phyloP scores from a whole-genome alignment of 2,113 vertebrate genomes.

The Tauraco erythrolophus region DNA sequence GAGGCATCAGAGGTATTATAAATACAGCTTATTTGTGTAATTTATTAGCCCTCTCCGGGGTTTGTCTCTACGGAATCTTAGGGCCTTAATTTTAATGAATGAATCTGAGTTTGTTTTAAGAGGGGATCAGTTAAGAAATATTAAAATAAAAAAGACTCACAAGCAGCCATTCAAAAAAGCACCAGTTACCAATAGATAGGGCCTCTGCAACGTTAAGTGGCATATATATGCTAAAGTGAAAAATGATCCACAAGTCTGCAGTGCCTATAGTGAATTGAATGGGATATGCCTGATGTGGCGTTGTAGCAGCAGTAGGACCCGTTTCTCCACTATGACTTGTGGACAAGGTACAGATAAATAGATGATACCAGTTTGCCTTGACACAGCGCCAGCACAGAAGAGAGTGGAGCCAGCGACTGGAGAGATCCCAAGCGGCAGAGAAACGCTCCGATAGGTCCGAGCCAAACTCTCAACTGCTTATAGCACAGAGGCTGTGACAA shows the following conservation, averaged over 20 bases:
- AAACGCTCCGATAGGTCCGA: background rate
- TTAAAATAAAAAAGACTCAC: conserved; percentile 29
- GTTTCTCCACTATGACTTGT: background rate
- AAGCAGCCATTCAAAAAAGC: background rate
- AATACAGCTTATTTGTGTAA: conserved; percentile 70
- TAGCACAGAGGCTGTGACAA: background rate
- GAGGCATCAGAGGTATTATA: conserved; percentile 60
- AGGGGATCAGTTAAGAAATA: conserved; percentile 56
- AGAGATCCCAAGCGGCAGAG: background rate
- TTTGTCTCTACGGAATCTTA: conserved; percentile 56
- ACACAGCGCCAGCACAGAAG: accelerated
- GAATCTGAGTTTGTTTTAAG: conserved; percentile 65
- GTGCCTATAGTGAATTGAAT: background rate
- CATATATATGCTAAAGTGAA: conserved; percentile 29
- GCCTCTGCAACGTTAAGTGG: background rate
- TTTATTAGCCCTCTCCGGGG: conserved; percentile 33
- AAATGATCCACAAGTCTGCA: background rate
- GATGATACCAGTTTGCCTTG: background rate
- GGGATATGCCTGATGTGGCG: background rate
- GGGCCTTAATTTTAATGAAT: conserved; percentile 70
- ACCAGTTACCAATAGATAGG: background rate
- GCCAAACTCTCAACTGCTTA: background rate
- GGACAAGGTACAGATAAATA: background rate
- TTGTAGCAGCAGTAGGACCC: background rate
- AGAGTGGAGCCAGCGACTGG: background rate